Evolutionary conservation across 2,113 vertebrate genomes (phyloP).

Genomic region (Actenoides lindsayi): DNA sequence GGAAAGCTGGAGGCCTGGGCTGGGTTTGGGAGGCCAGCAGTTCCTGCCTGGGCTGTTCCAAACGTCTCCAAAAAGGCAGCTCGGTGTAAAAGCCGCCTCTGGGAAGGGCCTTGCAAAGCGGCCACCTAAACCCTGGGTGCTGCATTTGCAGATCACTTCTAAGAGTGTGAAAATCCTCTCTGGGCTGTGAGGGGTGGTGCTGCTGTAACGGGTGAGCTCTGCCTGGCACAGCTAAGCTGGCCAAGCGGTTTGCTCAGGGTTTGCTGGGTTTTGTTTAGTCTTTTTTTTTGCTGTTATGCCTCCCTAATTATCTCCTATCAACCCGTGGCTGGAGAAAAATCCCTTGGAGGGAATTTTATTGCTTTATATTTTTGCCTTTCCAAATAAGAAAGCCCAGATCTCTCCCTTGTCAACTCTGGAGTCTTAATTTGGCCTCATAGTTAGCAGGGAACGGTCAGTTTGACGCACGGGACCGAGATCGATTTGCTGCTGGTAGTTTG

Average conservation of each 20-base stretch:
- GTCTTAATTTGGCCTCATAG: accelerated
- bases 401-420: not conserved
- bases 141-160: not conserved
- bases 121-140: not conserved
- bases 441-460: not conserved
- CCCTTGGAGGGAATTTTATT: not conserved
- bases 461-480: not conserved
- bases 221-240: not conserved
- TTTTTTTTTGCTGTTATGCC: not conserved
- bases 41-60: not conserved
- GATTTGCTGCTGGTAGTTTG: not conserved
- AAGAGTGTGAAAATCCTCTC: not conserved
- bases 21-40: not conserved
- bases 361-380: not conserved
- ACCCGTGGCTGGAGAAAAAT: not conserved
- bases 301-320: not conserved
- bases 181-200: not conserved
- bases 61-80: not conserved
- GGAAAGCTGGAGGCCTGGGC: not conserved
- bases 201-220: not conserved
- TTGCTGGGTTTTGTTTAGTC: not conserved
- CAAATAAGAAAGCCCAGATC: not conserved
- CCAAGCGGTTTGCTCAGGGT: not conserved
- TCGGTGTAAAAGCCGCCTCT: not conserved
- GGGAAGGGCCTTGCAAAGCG: not conserved